Base-by-base conservation (phyloP, 2,797 vertebrate species). In the Picus viridis region DNA sequence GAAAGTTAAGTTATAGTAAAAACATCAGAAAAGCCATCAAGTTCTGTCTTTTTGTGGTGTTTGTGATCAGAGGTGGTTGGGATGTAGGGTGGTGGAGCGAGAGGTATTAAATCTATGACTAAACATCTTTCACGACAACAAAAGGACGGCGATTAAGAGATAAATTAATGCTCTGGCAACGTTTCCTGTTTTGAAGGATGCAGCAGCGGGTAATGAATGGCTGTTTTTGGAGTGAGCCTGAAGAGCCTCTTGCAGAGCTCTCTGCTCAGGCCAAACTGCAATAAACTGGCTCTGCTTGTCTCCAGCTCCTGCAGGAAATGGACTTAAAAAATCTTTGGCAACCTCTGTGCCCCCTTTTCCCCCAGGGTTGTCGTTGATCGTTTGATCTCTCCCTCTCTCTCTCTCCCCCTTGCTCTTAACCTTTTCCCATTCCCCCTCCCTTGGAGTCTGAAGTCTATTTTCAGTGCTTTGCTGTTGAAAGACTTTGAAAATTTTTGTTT, bases 151-250 rank as follows among this genome's bases (percentile, higher is more conserved):
- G 95, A 97, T 97, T 97, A 96, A 95, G 89, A 93, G 95, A 94
- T 92, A 97, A 95, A 96, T 96, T 95, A 97, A 97, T 96, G 95
- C 96, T 97, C 95, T 95, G 96, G 95, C 94, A 95, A 96, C 51
- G 84, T 80, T 95, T 97, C 97, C 96, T 96, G 95, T 97, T 97
- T 97, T 97, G 95, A 97, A 97, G 89, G 92, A 93, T 95, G 94
- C 93, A 90, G 92, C 88, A 84, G 89, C 4, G 94, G 83, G 91
- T 94, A 95, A 97, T 94, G 92, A 97, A 96, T 93, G 93, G 87
- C 82, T 93, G 86, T 94, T 79, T 92, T 96, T 95, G 92, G 67
- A 88, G 88, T 7, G 45, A 92, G 92, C 69, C 84, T 91, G 92
- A 93, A 96, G 85, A 93, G 89, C 74, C 92, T 94, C 93, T 83